Evolutionary conservation across 2,797 vertebrate species (phyloP).

Genomic region (Lateolabrax maculatus): DNA sequence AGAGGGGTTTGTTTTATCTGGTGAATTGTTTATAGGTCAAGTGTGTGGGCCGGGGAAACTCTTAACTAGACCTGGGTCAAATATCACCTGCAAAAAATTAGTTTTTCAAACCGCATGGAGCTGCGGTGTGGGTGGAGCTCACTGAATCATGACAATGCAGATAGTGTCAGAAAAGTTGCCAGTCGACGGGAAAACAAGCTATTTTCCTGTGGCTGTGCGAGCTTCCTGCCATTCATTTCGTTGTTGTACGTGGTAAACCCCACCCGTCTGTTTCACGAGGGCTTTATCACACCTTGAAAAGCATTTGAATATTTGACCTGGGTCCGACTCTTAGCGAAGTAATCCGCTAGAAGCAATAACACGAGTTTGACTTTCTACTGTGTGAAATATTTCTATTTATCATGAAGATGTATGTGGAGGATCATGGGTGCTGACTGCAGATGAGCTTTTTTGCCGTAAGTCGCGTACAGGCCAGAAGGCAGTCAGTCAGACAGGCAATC

Average conservation of each 20-base stretch:
- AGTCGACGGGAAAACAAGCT: not conserved
- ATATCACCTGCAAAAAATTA: constrained; percentile 13
- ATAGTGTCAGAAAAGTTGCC: not conserved
- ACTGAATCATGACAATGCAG: constrained; percentile 4
- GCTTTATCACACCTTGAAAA: constrained; percentile 49
- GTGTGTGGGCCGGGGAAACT: not conserved
- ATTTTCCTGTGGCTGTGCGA: not conserved
- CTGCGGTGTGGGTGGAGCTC: constrained; percentile 31
- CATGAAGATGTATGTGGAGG: constrained; percentile 45
- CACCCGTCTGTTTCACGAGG: constrained; percentile 45
- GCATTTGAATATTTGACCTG: constrained; percentile 47
- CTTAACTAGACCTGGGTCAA: constrained; percentile 41
- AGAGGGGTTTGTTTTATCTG: constrained; percentile 54
- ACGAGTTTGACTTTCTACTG: constrained; percentile 74
- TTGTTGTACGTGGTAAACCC: constrained; percentile 17
- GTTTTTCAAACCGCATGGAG: constrained; percentile 6
- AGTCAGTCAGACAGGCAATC: constrained; percentile 44
- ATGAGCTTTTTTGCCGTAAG: constrained; percentile 19
- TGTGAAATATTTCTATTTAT: constrained; percentile 79
- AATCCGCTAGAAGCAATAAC: constrained; percentile 84
- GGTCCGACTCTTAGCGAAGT: constrained; percentile 55
- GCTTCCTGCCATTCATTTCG: not conserved
- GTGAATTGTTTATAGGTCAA: constrained; percentile 69
- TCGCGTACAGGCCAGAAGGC: constrained; percentile 21
- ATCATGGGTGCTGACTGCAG: constrained; percentile 61